Evolutionary conservation across 1,140 invertebrate genomes (phyloP).

Genomic region (Mylabris phalerata): DNA sequence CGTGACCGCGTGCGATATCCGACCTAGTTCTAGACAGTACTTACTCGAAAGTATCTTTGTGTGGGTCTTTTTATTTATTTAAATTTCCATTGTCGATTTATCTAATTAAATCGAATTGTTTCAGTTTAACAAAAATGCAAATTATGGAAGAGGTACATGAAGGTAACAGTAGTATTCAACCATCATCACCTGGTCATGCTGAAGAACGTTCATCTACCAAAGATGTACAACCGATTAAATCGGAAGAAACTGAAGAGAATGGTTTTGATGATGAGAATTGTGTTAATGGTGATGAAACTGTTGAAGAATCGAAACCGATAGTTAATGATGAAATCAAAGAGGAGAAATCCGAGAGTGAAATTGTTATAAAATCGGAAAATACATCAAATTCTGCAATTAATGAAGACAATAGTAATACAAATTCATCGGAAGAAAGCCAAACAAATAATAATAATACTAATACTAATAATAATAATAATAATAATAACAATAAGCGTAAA

Average conservation of each 20-base stretch:
- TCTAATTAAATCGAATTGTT: conserved; percentile 21
- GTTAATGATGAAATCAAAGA: conserved; percentile 11
- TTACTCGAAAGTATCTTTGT: conserved; percentile 5
- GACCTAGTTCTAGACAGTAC: conserved; percentile 21
- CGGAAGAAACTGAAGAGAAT: conserved; percentile 3
- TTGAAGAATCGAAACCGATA: conserved; percentile 9
- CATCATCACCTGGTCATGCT: conserved; percentile 39
- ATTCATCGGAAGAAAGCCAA: conserved; percentile 12
- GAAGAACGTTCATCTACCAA: conserved; percentile 28
- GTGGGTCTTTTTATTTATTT: conserved; percentile 4
- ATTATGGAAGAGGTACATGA: conserved; percentile 41
- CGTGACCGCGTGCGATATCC: conserved; percentile 25
- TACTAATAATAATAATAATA: background rate
- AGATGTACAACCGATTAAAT: conserved; percentile 5
- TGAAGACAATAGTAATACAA: conserved; percentile 20
- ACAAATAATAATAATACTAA: background rate
- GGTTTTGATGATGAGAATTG: conserved; percentile 8
- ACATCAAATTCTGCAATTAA: conserved; percentile 13
- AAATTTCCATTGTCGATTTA: background rate
- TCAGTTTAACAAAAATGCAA: conserved; percentile 43
- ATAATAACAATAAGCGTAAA: conserved; percentile 25
- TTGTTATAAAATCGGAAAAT: conserved; percentile 12
- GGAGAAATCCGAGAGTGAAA: conserved; percentile 14
- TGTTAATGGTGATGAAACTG: conserved; percentile 5
- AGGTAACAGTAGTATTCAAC: conserved; percentile 33